Evolutionary conservation across 35 echinoderm and acorn worm genomes (phyloP), one percentile per base, ranked within the genome.

Genomic region (Ophioderma brevispina): DNA sequence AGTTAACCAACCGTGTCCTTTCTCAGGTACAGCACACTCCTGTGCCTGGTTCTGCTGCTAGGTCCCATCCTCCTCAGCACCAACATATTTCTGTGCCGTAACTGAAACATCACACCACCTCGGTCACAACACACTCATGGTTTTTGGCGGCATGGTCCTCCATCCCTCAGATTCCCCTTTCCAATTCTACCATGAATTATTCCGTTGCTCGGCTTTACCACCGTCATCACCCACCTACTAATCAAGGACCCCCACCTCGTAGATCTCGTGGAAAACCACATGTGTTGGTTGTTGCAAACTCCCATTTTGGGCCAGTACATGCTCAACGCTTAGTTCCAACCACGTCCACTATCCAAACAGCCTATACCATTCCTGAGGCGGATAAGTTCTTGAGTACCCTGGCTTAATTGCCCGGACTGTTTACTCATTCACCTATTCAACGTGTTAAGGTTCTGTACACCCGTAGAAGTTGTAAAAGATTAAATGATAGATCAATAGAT

Each of bases 401-500:
- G 28, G 59, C 10, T 25, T 70, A 6, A n/a, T 70, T 2, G 10
- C 59, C 59, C 59, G 5, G 59, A 70, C 59, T 70, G 59, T 70
- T 3, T 70, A 70, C 1, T 70, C 4, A 18, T 70, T 70, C 59
- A 70, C 23, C 59, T 13, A 18, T 15, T 70, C 23, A 70, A 70
- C n/a, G 59, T 15, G 1, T 15, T 70, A 6, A 70, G n/a, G 23
- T 70, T 25, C 23, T 70, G 59, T 70, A 25, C 59, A 25, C 59
- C 59, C 1, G 28, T 70, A 70, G 59, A 70, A 70, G 59, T 70
- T 6, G 1, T 70, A 2, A 70, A 70, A 70, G 59, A 25, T 30
- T 70, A 18, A 70, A 70, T 70, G 59, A 70, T 70, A 70, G 59
- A 70, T 70, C 28, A 70, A 70, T 30, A 70, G 59, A 70, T 70